Percentiles rank a stretch among this genome's conserved stretches.
These are phyloP conservation scores for Pristionchus japonicus DNA, from an alignment of 2,888 invertebrate genomes.

Conservation along the genomic window DNA sequence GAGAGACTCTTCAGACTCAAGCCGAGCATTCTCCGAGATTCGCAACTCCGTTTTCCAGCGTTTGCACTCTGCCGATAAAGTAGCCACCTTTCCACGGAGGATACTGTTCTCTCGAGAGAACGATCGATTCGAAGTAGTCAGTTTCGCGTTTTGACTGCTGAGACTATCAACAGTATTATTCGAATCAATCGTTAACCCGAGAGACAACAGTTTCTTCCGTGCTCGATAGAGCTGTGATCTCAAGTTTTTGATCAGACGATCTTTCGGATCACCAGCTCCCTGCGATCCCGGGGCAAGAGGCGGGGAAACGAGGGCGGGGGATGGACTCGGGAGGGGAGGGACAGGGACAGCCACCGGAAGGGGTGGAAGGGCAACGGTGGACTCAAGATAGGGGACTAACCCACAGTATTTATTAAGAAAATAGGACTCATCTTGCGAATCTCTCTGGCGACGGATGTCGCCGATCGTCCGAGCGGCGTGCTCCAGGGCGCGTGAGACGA, in stretches of 20 bases:
- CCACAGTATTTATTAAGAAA: slow-evolving; percentile 9
- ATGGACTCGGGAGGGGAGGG: not conserved
- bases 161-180: not conserved
- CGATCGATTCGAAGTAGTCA: not conserved
- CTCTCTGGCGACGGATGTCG: not conserved
- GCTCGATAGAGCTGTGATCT: not conserved
- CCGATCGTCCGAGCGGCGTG: not conserved
- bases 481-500: not conserved
- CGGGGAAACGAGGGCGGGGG: not conserved
- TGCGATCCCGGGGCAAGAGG: not conserved
- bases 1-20: slow-evolving; percentile 1
- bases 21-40: not conserved
- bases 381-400: not conserved
- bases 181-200: not conserved
- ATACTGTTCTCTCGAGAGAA: not conserved
- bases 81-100: not conserved
- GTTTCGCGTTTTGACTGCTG: not conserved
- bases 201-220: not conserved
- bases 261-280: not conserved
- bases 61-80: not conserved
- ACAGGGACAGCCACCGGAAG: not conserved
- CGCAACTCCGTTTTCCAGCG: not conserved
- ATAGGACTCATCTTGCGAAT: not conserved
- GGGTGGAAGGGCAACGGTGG: not conserved
- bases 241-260: not conserved